phyloP scores from a whole-genome alignment of 2,113 vertebrate genomes.

The Furnarius figulus region DNA sequence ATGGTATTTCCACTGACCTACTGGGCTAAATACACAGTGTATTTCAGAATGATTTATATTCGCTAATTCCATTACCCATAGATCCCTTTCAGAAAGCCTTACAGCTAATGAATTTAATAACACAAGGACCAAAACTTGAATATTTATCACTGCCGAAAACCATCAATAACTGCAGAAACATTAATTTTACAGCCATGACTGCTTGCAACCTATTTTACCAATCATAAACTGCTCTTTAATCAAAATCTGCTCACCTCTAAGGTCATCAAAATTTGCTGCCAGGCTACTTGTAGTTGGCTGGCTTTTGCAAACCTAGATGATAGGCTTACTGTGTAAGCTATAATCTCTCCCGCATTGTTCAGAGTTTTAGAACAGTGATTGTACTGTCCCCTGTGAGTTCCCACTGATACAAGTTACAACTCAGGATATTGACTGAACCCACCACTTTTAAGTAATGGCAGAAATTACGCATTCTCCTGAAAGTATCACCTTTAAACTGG shows the following conservation, averaged over 20 bases:
- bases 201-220: slow-evolving; percentile 31
- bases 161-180: slow-evolving; percentile 37
- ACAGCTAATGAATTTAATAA: slow-evolving; percentile 51
- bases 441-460: slow-evolving; percentile 12
- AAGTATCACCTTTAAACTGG: not conserved
- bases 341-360: slow-evolving; percentile 16
- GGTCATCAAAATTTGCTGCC: slow-evolving; percentile 47
- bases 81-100: slow-evolving; percentile 28
- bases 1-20: not conserved
- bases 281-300: not conserved
- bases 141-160: not conserved
- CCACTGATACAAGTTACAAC: not conserved
- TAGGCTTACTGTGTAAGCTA: not conserved
- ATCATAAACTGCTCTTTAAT: slow-evolving; percentile 49
- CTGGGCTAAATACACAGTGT: not conserved
- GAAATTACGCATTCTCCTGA: not conserved
- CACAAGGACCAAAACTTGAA: slow-evolving; percentile 38
- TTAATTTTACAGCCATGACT: slow-evolving; percentile 24
- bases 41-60: slow-evolving; percentile 33
- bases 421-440: not conserved
- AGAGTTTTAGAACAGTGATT: not conserved
- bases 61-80: slow-evolving; percentile 23
- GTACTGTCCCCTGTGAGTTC: not conserved
- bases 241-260: slow-evolving; percentile 49
- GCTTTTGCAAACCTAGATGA: slow-evolving; percentile 15